A percentile compares a stretch with the other conserved stretches of the same genome.
Evolutionary conservation across 2,888 invertebrate genomes (phyloP).

Genomic region (Amiota mariae): DNA sequence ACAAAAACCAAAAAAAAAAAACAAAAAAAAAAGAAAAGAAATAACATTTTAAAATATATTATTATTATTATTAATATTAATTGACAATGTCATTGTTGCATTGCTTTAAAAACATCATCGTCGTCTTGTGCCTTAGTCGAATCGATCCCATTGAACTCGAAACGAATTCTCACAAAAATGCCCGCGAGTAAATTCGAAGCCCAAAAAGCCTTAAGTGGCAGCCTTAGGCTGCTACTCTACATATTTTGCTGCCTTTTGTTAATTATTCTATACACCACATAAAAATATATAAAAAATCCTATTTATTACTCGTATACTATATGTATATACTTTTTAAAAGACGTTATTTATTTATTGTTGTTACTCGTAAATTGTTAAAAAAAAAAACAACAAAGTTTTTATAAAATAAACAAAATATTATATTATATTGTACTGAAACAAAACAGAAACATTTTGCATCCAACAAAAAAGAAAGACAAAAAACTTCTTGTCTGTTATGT

Average conservation of each 20-base stretch:
- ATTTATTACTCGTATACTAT: too few species aligned
- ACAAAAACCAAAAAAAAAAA: background rate
- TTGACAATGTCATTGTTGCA: background rate
- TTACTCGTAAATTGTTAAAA: background rate
- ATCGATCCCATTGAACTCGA: conserved; percentile 25
- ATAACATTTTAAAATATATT: background rate
- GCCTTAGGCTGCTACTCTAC: conserved; percentile 26
- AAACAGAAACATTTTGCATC: conserved; percentile 43
- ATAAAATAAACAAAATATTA: background rate
- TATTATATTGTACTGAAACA: background rate
- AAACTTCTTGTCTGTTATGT: conserved; percentile 39
- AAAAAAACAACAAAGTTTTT: conserved; percentile 6
- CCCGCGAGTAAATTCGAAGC: conserved; percentile 7
- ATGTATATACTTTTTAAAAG: background rate
- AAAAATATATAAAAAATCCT: background rate
- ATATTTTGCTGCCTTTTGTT: conserved; percentile 27
- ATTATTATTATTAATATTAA: background rate
- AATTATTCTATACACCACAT: conserved; percentile 20
- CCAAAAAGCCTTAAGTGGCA: conserved; percentile 29
- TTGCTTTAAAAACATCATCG: conserved; percentile 37
- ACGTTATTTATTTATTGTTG: conserved; percentile 18
- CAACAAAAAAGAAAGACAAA: background rate
- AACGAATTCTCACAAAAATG: background rate
- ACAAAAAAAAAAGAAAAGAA: conserved; percentile 6
- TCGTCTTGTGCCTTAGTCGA: conserved; percentile 53